A percentile compares a stretch with the other conserved stretches of the same genome.
phyloP scores from a whole-genome alignment of 1,140 invertebrate species.

The Drosophila funebris region DNA sequence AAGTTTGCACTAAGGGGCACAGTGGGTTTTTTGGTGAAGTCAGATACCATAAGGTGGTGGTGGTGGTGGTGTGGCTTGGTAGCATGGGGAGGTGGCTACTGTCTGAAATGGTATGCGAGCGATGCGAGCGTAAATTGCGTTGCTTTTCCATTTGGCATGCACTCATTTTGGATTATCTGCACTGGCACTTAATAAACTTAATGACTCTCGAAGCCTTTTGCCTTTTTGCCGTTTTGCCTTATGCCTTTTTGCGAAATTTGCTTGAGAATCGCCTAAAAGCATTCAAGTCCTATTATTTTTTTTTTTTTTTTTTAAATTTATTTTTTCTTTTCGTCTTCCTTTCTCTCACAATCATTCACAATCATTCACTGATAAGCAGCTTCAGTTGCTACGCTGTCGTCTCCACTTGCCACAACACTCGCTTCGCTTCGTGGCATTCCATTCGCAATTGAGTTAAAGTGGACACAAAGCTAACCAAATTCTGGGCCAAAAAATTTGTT shows the following conservation, averaged over 20 bases:
- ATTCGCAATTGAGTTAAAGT: slow-evolving; percentile 11
- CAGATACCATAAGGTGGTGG: slow-evolving; percentile 24
- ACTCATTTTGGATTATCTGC: slow-evolving; percentile 75
- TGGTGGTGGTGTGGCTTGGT: no score
- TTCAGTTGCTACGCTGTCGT: background rate
- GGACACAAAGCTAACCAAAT: slow-evolving; percentile 10
- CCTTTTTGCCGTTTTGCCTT: slow-evolving; percentile 39
- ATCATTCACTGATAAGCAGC: slow-evolving; percentile 27
- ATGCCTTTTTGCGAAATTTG: slow-evolving; percentile 24
- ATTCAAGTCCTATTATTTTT: slow-evolving; percentile 19
- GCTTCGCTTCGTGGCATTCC: slow-evolving; percentile 3
- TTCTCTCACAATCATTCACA: background rate
- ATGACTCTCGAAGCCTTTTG: slow-evolving; percentile 68
- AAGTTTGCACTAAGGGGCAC: background rate
- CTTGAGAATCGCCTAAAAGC: slow-evolving; percentile 61
- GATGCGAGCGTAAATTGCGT: slow-evolving; percentile 66
- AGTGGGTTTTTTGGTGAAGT: background rate
- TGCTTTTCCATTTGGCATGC: slow-evolving; percentile 70
- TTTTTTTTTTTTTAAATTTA: background rate
- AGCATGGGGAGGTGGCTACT: background rate
- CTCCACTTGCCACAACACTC: background rate
- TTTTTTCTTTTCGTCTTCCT: background rate
- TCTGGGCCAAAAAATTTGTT: background rate
- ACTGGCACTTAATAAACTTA: slow-evolving; percentile 75
- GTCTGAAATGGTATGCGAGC: no score